phyloP scores from a whole-genome alignment of 2,797 vertebrate genomes.

The Pantherophis vulpinus region DNA sequence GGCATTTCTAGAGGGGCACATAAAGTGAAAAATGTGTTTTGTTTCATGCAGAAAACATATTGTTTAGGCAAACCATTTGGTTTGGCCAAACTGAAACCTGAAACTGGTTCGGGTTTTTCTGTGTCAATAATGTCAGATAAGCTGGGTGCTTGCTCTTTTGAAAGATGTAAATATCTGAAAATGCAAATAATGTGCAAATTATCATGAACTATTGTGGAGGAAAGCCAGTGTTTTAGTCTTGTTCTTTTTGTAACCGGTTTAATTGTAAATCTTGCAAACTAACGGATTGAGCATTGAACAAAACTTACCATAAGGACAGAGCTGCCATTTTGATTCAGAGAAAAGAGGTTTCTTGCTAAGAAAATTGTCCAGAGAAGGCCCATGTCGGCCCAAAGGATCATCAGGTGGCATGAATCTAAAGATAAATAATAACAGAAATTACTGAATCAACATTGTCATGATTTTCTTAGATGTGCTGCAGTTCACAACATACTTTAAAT shows the following conservation, averaged over 20 bases:
- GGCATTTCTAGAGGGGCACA: neutral
- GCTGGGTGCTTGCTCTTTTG: neutral
- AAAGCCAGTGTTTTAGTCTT: neutral
- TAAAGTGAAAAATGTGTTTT: neutral
- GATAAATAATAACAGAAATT: slow-evolving; percentile 29
- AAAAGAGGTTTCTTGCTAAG: slow-evolving; percentile 76
- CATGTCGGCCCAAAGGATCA: slow-evolving; percentile 84
- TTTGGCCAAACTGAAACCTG: neutral
- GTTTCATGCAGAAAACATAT: neutral
- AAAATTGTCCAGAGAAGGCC: slow-evolving; percentile 83
- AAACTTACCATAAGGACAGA: slow-evolving; percentile 85
- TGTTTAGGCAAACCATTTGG: neutral
- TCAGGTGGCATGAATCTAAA: slow-evolving; percentile 91
- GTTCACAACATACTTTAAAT: neutral
- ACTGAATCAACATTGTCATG: neutral
- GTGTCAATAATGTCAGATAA: neutral
- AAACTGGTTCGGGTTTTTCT: neutral
- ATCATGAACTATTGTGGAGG: neutral
- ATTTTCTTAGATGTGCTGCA: neutral
- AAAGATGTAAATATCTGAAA: neutral
- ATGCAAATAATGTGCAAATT: neutral
- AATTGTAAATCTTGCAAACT: neutral
- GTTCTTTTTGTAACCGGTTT: neutral
- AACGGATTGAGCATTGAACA: neutral
- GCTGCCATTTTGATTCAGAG: slow-evolving; percentile 76